Base-by-base conservation (phyloP, 2,888 invertebrate species). In the Linyphia triangularis region DNA sequence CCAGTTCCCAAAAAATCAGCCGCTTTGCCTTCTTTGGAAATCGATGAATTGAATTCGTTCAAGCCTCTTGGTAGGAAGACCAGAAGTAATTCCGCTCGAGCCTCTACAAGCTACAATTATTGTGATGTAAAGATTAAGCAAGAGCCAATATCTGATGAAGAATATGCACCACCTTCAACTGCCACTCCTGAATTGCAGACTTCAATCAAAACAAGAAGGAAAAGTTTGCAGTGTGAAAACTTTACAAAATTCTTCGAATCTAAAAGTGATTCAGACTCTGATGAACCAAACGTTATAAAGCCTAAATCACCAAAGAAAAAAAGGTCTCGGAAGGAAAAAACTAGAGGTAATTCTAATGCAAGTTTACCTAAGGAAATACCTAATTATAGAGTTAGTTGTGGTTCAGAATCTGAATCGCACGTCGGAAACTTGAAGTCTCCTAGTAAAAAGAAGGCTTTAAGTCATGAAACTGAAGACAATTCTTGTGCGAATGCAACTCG, bases 61-160 rank as follows among this genome's bases (percentile, higher is more conserved):
- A 19, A 28, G 16, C 13, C 40, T 9, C 26, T 40, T 1, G 9
- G 22, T n/a, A 63, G 40, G 13, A 65, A 24, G 28, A 26, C 22
- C 0, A 37, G 63, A n/a, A 26, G 40, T 6, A 24, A 26, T 51
- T 43, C 63, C 26, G 78, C 63, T 0, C 16, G 24, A 28, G 19
- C 28, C 3, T 10, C 5, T n/a, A 6, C 57, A 0, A 30, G 6
- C 3, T 2, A 1, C 9, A 3, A 6, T 37, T 37, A n/a, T 13
- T 16, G 19, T 10, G 5, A 24, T 26, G 26, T 63, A 6, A 37
- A n/a, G 13, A 40, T 77, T 16, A 77, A 77, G 63, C 26, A 77
- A 77, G 77, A 77, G 24, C 63, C 40, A 10, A n/a, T 63, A n/a
- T 77, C 77, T 9, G 77, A 77, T 9, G 0, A 33, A n/a, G 77